Conservation (phyloP, 2,113 vertebrate genomes). For the Calonectris borealis region DNA sequence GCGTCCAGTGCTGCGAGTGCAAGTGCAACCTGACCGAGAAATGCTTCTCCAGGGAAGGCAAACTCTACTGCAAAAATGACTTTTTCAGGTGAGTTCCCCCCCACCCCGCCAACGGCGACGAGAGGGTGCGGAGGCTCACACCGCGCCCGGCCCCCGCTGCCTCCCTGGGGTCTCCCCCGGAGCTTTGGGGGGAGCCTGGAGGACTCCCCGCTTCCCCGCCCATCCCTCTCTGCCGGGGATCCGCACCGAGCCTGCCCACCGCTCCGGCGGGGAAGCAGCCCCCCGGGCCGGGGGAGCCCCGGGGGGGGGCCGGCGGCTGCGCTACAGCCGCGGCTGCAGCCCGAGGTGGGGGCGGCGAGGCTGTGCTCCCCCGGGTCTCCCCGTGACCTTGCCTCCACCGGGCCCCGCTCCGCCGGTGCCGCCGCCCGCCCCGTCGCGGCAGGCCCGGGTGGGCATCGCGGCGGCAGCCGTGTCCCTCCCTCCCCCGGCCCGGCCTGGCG, state of each 20-base stretch:
- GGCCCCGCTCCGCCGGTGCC: not conserved
- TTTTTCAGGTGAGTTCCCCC: slow-evolving; percentile 90
- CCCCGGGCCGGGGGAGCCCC: not conserved
- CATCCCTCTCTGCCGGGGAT: too few species aligned
- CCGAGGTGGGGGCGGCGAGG: not conserved
- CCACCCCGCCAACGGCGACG: not conserved
- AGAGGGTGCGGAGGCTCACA: not conserved
- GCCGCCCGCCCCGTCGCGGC: not conserved
- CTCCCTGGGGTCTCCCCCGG: not conserved
- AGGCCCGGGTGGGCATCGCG: not conserved
- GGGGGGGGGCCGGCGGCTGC: not conserved
- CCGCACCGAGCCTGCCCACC: not conserved
- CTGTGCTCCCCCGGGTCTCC: not conserved
- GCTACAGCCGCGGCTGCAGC: too few species aligned
- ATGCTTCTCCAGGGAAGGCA: slow-evolving; percentile 96
- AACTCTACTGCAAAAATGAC: slow-evolving; percentile 97
- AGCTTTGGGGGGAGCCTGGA: not conserved
- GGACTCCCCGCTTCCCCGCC: not conserved
- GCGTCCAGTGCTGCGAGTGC: slow-evolving; percentile 97
- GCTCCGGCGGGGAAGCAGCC: not conserved
- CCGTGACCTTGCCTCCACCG: not conserved
- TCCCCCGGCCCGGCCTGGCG: not conserved
- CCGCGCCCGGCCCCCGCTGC: not conserved
- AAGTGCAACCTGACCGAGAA: slow-evolving; percentile 94
- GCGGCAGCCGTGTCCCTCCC: not conserved